These are phyloP conservation scores for Phylloscopus trochilus DNA, from an alignment of 2,113 vertebrate species.

Conservation along the genomic window DNA sequence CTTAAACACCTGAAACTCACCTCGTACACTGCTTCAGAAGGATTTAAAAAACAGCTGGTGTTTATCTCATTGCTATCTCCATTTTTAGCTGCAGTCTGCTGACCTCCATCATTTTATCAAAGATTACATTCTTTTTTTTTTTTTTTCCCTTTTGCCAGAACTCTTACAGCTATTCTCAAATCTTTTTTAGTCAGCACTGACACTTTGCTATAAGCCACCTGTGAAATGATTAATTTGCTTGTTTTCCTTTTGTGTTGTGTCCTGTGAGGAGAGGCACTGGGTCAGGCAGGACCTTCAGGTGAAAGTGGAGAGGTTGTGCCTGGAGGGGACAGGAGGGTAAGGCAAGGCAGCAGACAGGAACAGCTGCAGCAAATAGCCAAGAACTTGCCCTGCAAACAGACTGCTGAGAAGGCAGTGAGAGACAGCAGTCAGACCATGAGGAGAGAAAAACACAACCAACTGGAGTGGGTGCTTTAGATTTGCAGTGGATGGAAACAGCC, in stretches of 20 bases:
- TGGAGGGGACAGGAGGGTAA: neutral
- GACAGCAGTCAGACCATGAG: neutral
- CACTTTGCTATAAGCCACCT: constrained; percentile 34
- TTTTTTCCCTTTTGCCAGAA: neutral
- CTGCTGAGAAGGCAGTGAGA: neutral
- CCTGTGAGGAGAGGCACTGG: neutral
- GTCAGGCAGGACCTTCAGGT: neutral
- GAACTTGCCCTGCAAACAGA: neutral
- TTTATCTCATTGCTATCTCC: constrained; percentile 48
- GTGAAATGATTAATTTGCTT: constrained; percentile 8
- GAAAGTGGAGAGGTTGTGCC: neutral
- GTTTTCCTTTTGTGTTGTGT: neutral
- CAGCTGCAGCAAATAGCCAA: neutral
- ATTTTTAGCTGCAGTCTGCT: constrained; percentile 58
- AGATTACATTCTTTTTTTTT: neutral
- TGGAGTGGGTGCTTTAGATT: neutral
- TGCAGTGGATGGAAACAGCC: neutral
- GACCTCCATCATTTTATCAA: constrained; percentile 36
- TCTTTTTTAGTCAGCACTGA: neutral
- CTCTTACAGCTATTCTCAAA: constrained; percentile 9
- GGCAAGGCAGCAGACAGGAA: neutral
- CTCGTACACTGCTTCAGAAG: neutral
- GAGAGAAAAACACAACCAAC: neutral
- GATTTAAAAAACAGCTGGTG: constrained; percentile 55
- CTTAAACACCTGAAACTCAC: constrained; percentile 54